Percentiles rank a stretch among this genome's conserved stretches.
phyloP scores from a whole-genome alignment of 2,113 vertebrate species.

The Callaeas wilsoni region DNA sequence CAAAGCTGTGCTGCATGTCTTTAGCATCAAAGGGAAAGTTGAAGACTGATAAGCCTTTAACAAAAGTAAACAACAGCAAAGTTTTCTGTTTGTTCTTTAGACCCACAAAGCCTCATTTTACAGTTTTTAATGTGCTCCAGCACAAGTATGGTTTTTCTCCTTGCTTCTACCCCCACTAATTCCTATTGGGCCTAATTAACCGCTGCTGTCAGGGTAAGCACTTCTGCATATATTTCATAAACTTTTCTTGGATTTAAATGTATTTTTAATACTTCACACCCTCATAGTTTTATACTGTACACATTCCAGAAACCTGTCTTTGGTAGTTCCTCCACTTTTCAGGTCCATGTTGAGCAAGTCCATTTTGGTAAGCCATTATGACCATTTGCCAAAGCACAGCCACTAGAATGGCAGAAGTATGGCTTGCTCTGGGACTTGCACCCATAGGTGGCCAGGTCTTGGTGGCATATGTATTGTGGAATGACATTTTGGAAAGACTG shows the following conservation, averaged over 20 bases:
- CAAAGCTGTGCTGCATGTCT: neutral
- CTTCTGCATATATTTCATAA: neutral
- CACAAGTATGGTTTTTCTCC: neutral
- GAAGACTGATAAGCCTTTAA: neutral
- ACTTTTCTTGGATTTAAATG: neutral
- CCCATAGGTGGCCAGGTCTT: neutral
- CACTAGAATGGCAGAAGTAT: neutral
- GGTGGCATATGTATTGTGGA: neutral
- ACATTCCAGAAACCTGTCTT: neutral
- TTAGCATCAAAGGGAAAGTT: neutral
- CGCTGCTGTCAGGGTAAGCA: neutral
- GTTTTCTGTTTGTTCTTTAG: neutral
- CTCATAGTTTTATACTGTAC: accelerated
- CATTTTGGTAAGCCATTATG: neutral
- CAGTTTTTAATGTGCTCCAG: neutral
- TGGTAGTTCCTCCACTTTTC: neutral
- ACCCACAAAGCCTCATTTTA: neutral
- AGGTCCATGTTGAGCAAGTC: neutral
- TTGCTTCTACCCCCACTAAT: neutral
- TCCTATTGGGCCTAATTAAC: neutral
- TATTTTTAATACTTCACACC: neutral
- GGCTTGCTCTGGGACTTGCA: neutral
- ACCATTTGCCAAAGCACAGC: neutral
- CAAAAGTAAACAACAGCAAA: neutral
- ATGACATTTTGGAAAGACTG: neutral